Evolutionary conservation across 2,113 vertebrate species (phyloP), one percentile per base, ranked within the genome.

Genomic region (Polypterus bichir): DNA sequence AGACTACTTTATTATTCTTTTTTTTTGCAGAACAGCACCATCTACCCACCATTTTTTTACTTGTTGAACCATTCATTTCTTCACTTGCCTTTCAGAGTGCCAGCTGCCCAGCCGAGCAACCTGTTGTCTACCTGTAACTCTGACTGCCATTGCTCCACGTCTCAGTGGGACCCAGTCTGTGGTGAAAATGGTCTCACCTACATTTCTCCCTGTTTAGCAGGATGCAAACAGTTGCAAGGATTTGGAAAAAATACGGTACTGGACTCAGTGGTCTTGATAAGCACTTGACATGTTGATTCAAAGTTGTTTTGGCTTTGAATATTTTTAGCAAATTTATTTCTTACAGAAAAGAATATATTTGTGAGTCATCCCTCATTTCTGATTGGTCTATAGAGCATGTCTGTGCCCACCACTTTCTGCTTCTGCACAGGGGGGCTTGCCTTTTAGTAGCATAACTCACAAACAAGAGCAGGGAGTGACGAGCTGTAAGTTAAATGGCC

Each of bases 101-200:
- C 27, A 27, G 27, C 2, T 27, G 27, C 27, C 27, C 27, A 27
- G 27, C 27, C 27, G 27, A 76, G 72, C 57, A 66, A 74, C 0
- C 61, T 89, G 2, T 69, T 88, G 59, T 69, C 79, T 49, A 69
- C 62, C 55, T 97, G 91, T 72, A 97, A 95, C 70, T 64, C 59
- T 0, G 58, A 61, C 11, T 97, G 94, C 61, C 74, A 70, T 53
- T 92, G 91, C 67, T 72, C 78, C 0, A 54, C 60, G 2, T 88
- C 79, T 60, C 81, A 77, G 9, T 98, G 92, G 95, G 92, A 98
- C 54, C 93, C 93, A 0, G 87, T 95, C 62, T 97, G 94, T 59
- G 93, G 89, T 3, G 76, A 71, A 58, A 86, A 93, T 0, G 87
- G 85, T 4, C 66, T 97, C 57, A 86, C 89, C 0, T 97, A 92